Evolutionary conservation across 2,888 invertebrate genomes (phyloP), one percentile per base, ranked within the genome.

Genomic region (Polietes domitor): DNA sequence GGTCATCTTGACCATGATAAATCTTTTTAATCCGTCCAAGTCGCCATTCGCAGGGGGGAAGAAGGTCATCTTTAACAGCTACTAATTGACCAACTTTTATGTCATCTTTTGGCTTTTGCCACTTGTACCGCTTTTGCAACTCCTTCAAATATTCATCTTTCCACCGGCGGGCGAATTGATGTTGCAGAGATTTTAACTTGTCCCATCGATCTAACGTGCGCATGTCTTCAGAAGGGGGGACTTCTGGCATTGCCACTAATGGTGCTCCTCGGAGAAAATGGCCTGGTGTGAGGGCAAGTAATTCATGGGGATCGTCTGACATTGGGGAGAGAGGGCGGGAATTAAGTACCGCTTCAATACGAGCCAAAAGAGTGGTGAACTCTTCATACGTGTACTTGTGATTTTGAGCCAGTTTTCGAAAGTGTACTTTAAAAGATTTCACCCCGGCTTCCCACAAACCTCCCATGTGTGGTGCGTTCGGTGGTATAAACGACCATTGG

Each of bases 391-490:
- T 58, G 24, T 24, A 58, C 15, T 58, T 58, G 21, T 47, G 24
- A 24, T 58, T 21, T 1, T 19, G 9, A 24, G 21, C 55, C 10
- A 24, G 9, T 58, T 21, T 58, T 21, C 24, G 21, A 58, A 58
- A 58, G 24, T 58, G 55, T 1, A 24, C 15, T 15, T 58, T 58
- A 24, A 58, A 58, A 10, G 21, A 24, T 12, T 58, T 58, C 24
- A 58, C 55, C 2, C 55, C 55, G 9, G 55, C 55, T 17, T 58
- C 55, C 55, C 55, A 58, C 12, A 68, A 10, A 1, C 68, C 43
- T 5, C 68, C 68, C 68, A 68, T 68, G 24, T 68, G 68, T 47
- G 55, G 55, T 24, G 55, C 55, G 12, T 7, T 10, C 9, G 55
- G 55, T 1, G 55, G 55, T 12, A 58, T 58, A 26, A 58, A 58